Percentiles rank a stretch among this genome's conserved stretches.
Conservation (phyloP, 2,888 invertebrate species). For the Caenorhabditis sinica region DNA sequence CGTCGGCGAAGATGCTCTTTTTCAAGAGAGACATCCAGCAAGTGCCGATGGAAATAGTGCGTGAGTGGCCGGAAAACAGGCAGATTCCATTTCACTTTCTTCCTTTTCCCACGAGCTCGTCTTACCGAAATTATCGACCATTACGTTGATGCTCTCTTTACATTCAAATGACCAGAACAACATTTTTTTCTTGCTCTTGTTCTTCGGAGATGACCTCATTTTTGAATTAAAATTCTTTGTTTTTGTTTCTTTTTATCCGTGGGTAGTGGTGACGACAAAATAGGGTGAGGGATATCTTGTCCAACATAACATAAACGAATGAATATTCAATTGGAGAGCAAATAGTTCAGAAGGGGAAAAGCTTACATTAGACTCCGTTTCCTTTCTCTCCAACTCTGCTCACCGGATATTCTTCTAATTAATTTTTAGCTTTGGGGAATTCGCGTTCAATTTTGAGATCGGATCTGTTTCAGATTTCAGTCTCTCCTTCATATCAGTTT, state of each 20-base stretch:
- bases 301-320: slow-evolving; percentile 54
- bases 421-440: slow-evolving; percentile 32
- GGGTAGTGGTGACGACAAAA: neutral
- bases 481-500: neutral
- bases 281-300: slow-evolving; percentile 25
- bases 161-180: slow-evolving; percentile 28
- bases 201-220: neutral
- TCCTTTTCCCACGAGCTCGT: slow-evolving; percentile 65
- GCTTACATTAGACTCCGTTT: slow-evolving; percentile 54
- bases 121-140: slow-evolving; percentile 65
- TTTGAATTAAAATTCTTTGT: neutral
- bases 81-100: slow-evolving; percentile 68
- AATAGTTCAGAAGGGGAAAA: slow-evolving; percentile 57
- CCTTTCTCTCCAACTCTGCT: slow-evolving; percentile 8
- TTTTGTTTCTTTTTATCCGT: slow-evolving; percentile 4
- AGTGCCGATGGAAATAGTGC: slow-evolving; percentile 53
- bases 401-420: slow-evolving; percentile 59
- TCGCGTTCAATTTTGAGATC: neutral
- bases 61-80: slow-evolving; percentile 65
- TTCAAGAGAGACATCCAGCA: slow-evolving; percentile 16
- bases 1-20: slow-evolving; percentile 57
- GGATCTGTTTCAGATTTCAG: neutral
- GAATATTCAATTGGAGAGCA: slow-evolving; percentile 66
- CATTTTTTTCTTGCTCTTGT: neutral
- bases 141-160: slow-evolving; percentile 46